phyloP scores from a whole-genome alignment of 2,888 invertebrate genomes.

The Poecilus cupreus region DNA sequence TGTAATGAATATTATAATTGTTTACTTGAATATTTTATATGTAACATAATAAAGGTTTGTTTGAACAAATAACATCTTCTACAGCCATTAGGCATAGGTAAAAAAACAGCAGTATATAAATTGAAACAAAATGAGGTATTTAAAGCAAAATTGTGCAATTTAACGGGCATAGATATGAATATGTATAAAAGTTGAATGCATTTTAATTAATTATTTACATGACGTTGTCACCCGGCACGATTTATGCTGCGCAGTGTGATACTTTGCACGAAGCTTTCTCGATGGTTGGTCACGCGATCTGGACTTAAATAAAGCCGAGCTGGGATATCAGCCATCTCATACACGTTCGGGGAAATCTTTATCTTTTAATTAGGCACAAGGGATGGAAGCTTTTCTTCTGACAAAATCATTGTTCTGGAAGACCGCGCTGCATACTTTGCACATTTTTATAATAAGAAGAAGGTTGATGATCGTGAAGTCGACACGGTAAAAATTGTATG shows the following conservation, averaged over 20 bases:
- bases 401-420: not conserved
- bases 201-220: slow-evolving; percentile 4
- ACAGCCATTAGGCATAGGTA: too few relatives aligned
- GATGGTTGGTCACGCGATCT: not conserved
- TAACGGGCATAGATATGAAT: not conserved
- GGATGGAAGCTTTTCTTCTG: not conserved
- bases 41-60: too few relatives aligned
- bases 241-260: not conserved
- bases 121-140: too few relatives aligned
- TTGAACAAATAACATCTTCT: too few relatives aligned
- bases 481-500: too few relatives aligned
- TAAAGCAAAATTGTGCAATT: not conserved
- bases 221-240: not conserved
- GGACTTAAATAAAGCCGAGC: not conserved
- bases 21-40: too few relatives aligned
- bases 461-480: too few relatives aligned
- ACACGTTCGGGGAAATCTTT: slow-evolving; percentile 10
- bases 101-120: too few relatives aligned
- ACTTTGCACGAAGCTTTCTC: not conserved
- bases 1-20: too few relatives aligned
- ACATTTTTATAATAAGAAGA: too few relatives aligned
- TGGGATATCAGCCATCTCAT: not conserved
- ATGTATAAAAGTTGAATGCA: slow-evolving; percentile 5
- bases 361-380: slow-evolving; percentile 15
- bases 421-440: too few relatives aligned